Base-by-base conservation (phyloP, 1,140 invertebrate species). In the Camponotus pennsylvanicus region DNA sequence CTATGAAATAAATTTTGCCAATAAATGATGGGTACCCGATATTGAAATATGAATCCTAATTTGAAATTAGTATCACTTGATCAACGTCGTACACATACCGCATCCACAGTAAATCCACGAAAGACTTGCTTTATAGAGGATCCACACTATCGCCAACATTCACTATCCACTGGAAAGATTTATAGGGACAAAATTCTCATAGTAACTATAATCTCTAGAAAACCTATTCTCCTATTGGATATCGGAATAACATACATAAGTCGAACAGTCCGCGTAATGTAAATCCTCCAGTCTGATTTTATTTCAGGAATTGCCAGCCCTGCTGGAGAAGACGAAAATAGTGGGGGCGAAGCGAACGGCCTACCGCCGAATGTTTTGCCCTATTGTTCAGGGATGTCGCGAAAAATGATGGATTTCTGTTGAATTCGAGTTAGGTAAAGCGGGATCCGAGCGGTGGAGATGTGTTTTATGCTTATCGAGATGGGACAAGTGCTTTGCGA, bases 311-410 rank as follows among this genome's bases (percentile, higher is more conserved):
- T 86, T 86, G 85, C 18, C 49, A 55, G 40, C 18, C 37, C 59
- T 83, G 78, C 0, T 52, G 40, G 63, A 21, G 9, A 55, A 42
- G n/a, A 73, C 34, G 55, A 86, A 70, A 82, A 52, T 71, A 75
- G 78, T 70, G 66, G 64, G 63, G 27, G 52, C 55, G 13, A 84
- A 87, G 80, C 86, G 82, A 87, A 70, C 77, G 59, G 79, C 69
- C 86, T 88, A 79, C 91, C 90, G 90, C 90, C 80, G 86, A 92
- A 92, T 92, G 91, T 92, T 92, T 92, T 92, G 88, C 90, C 86
- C 88, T 90, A 90, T 92, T 90, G 79, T 90, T 91, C 87, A 76
- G 85, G 34, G 63, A 91, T 91, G 84, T 90, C 82, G 79, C n/a
- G 82, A 75, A 82, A 88, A 86, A 77, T 71, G 75, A 84, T 84